These are phyloP conservation scores for Mormyrops boulengeri DNA, from an alignment of 2,797 vertebrate genomes.

Conservation along the genomic window DNA sequence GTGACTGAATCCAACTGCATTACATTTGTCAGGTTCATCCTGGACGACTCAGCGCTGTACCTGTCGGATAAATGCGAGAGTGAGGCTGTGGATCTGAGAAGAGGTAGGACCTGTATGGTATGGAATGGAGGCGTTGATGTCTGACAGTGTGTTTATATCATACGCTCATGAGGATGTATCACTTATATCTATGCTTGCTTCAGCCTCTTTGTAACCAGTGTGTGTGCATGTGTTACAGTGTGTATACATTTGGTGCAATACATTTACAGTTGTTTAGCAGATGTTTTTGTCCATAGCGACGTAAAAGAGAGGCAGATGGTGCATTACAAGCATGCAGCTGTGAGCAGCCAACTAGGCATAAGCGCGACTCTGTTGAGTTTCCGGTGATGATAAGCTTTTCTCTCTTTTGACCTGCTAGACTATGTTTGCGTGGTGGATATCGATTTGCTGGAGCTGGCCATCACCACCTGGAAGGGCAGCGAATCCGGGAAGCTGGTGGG, in stretches of 20 bases:
- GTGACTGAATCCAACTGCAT: not conserved
- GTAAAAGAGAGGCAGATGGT: not conserved
- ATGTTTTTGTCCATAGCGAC: not conserved
- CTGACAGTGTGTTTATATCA: not conserved
- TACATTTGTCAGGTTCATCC: conserved; percentile 72
- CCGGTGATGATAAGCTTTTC: not conserved
- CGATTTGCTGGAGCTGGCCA: conserved; percentile 81
- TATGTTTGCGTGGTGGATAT: conserved; percentile 87
- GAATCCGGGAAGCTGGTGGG: conserved; percentile 70
- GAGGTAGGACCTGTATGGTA: conserved; percentile 56
- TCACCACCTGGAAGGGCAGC: conserved; percentile 87
- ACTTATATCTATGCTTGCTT: not conserved
- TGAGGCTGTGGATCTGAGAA: conserved; percentile 73
- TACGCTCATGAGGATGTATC: not conserved
- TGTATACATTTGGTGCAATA: not conserved
- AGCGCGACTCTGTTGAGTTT: not conserved
- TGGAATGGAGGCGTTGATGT: not conserved
- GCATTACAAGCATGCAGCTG: not conserved
- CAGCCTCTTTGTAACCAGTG: not conserved
- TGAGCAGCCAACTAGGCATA: not conserved
- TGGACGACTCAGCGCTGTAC: conserved; percentile 87
- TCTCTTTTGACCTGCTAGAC: conserved; percentile 53
- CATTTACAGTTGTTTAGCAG: not conserved
- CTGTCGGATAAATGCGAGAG: conserved; percentile 84
- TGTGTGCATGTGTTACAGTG: not conserved